These are phyloP conservation scores for Phortica magna DNA, from an alignment of 2,888 invertebrate genomes.

Conservation along the genomic window DNA sequence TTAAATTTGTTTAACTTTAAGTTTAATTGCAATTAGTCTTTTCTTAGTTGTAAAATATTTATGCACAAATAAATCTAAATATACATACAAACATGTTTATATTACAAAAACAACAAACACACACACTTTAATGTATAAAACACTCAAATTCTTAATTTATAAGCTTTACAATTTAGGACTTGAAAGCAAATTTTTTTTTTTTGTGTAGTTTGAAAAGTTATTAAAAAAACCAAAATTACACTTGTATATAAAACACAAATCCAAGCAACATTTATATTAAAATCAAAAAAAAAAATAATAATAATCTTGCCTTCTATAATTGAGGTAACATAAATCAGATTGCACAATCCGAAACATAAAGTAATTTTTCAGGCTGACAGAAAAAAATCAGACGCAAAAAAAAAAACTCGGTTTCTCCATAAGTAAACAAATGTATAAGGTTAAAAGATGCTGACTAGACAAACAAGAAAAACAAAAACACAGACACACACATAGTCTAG, in stretches of 20 bases:
- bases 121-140: not conserved
- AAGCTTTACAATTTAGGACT: not conserved
- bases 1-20: constrained; percentile 44
- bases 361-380: no score
- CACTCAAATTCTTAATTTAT: not conserved
- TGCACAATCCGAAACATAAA: no score
- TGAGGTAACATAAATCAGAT: no score
- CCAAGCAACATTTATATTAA: not conserved
- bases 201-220: not conserved
- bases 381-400: constrained; percentile 27
- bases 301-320: constrained; percentile 34
- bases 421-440: not conserved
- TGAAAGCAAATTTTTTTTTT: not conserved
- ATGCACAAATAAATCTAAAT: constrained; percentile 64
- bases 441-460: constrained; percentile 35
- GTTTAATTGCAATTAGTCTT: constrained; percentile 57
- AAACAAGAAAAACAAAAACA: not conserved
- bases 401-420: not conserved
- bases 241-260: no score
- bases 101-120: constrained; percentile 23
- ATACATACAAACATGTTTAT: constrained; percentile 43
- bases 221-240: no score
- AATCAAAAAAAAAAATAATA: not conserved
- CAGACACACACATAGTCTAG: not conserved
- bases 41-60: constrained; percentile 68